phyloP scores from a whole-genome alignment of 30 jellyfish, hydroid and myxozoan genomes.

The Clytia hemisphaerica region DNA sequence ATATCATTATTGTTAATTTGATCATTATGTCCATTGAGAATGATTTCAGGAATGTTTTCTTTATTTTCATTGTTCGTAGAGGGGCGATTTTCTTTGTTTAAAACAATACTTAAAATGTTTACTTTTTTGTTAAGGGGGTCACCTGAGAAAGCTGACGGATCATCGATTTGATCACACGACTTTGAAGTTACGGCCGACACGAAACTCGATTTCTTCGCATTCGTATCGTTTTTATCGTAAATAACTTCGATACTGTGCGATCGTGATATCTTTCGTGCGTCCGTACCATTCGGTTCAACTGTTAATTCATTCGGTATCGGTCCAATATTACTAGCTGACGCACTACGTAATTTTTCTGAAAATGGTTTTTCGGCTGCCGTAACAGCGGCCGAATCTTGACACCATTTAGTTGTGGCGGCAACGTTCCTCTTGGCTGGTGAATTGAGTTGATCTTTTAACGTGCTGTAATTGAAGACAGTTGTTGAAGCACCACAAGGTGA shows the following conservation, averaged over 20 bases:
- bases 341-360: neutral
- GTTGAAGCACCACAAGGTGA: slow-evolving; percentile 31
- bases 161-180: neutral
- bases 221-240: neutral
- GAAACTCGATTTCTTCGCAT: neutral
- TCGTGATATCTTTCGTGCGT: neutral
- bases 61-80: too few relatives aligned
- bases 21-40: too few relatives aligned
- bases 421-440: slow-evolving; percentile 14
- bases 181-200: neutral
- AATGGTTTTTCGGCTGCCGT: neutral
- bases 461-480: slow-evolving; percentile 31
- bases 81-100: too few relatives aligned
- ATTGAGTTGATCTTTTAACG: slow-evolving; percentile 26
- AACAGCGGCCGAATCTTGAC: slow-evolving; percentile 14
- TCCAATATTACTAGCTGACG: slow-evolving; percentile 13
- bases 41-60: too few relatives aligned
- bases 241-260: slow-evolving; percentile 19
- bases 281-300: neutral
- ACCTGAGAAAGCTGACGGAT: neutral
- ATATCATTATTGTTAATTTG: too few relatives aligned
- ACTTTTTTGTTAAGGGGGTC: too few relatives aligned
- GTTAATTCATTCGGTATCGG: too few relatives aligned
- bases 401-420: slow-evolving; percentile 35
- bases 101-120: too few relatives aligned